Evolutionary conservation across 2,888 invertebrate genomes (phyloP).

Genomic region (Noctua janthina): DNA sequence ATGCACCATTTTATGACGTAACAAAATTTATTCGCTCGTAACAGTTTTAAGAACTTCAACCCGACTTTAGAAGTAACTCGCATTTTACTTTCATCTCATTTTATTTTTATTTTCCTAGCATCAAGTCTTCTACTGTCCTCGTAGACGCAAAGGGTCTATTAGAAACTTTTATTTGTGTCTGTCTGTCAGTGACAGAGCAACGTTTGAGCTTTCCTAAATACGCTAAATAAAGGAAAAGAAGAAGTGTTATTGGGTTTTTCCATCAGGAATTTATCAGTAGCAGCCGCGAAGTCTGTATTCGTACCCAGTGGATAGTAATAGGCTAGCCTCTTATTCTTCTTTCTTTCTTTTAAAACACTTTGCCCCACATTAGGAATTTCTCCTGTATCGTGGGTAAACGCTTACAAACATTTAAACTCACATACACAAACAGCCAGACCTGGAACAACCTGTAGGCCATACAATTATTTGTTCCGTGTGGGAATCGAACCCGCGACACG

Average conservation of each 20-base stretch:
- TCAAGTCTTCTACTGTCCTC: conserved; percentile 44
- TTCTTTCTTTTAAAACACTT: too few species aligned
- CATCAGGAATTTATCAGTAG: neutral
- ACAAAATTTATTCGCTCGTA: conserved; percentile 42
- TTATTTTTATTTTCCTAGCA: conserved; percentile 46
- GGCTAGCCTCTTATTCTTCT: neutral
- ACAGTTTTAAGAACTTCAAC: conserved; percentile 48
- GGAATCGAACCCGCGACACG: too few species aligned
- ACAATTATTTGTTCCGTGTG: too few species aligned
- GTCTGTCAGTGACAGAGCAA: neutral
- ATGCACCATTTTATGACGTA: conserved; percentile 38
- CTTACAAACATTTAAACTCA: too few species aligned
- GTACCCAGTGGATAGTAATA: neutral
- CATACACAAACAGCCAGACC: too few species aligned
- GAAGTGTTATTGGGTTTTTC: neutral
- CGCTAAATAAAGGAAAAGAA: neutral
- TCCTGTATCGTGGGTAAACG: too few species aligned
- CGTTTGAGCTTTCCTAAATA: neutral
- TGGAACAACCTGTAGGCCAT: too few species aligned
- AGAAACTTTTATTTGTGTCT: conserved; percentile 30
- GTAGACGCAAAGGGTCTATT: conserved; percentile 8
- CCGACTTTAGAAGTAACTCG: conserved; percentile 26
- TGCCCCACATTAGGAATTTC: too few species aligned
- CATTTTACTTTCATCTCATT: conserved; percentile 39
- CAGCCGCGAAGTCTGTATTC: neutral